Evolutionary conservation across 2,888 invertebrate genomes (phyloP).

Genomic region (Sarcophaga rosellei): DNA sequence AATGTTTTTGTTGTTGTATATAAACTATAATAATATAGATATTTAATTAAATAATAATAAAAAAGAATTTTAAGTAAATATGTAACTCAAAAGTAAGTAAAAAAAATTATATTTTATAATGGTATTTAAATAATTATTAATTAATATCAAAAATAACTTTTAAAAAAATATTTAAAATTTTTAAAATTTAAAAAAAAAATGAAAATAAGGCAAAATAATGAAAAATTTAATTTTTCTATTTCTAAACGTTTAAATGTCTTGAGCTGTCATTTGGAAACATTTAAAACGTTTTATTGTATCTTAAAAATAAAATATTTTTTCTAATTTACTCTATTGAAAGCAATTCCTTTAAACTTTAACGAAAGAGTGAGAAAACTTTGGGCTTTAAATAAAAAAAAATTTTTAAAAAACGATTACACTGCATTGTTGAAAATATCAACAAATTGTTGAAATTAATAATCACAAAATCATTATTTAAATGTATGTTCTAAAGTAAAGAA

Average conservation of each 20-base stretch:
- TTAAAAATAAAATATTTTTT: conserved; percentile 33
- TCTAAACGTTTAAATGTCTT: conserved; percentile 27
- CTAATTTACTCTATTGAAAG: conserved; percentile 66
- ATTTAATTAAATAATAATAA: conserved; percentile 36
- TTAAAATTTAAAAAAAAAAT: neutral
- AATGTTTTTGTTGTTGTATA: conserved; percentile 26
- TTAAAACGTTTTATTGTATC: conserved; percentile 35
- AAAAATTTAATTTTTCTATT: neutral
- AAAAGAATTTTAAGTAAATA: conserved; percentile 33
- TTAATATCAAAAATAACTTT: conserved; percentile 24
- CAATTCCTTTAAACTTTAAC: conserved; percentile 50
- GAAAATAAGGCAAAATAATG: neutral
- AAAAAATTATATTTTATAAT: conserved; percentile 36
- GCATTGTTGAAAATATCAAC: neutral
- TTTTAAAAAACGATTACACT: neutral
- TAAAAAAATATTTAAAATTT: neutral
- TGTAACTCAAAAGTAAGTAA: conserved; percentile 33
- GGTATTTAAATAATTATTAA: conserved; percentile 39
- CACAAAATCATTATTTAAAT: conserved; percentile 49
- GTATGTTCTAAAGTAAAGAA: neutral
- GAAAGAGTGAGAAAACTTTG: neutral
- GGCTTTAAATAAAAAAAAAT: conserved; percentile 2
- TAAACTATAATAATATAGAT: conserved; percentile 21
- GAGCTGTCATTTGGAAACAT: neutral
- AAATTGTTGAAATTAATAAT: neutral